Conservation (phyloP, 2,888 invertebrate genomes). For the Sesia bembeciformis region DNA sequence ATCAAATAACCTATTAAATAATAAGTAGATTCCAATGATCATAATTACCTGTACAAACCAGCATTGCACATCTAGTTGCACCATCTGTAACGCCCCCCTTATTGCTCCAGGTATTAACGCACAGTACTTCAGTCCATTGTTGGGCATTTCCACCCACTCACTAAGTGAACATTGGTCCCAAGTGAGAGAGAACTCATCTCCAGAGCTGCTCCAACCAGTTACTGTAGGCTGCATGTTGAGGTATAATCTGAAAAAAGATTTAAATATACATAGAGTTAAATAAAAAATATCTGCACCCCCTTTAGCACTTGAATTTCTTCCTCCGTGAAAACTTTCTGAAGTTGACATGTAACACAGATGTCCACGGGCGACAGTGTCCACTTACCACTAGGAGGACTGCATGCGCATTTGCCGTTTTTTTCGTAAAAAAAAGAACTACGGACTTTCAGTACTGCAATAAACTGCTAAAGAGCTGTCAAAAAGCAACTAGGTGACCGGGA, state of each 20-base stretch:
- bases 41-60: slow-evolving; percentile 86
- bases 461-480: no score
- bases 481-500: no score
- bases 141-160: slow-evolving; percentile 97
- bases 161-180: slow-evolving; percentile 97
- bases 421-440: no score
- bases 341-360: no score
- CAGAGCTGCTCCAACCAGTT: slow-evolving; percentile 94
- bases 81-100: slow-evolving; percentile 98
- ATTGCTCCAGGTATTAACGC: slow-evolving; percentile 93
- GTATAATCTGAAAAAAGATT: slow-evolving; percentile 77
- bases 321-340: slow-evolving; percentile 10
- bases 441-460: no score
- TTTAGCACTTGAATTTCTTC: no score
- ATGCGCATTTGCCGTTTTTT: no score
- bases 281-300: neutral
- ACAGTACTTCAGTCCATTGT: slow-evolving; percentile 90
- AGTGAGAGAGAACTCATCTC: slow-evolving; percentile 96
- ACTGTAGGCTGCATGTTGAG: slow-evolving; percentile 94
- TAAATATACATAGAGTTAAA: neutral
- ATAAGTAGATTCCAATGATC: no score
- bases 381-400: neutral
- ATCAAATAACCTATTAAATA: no score
- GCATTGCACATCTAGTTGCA: slow-evolving; percentile 95
- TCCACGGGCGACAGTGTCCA: no score